Base-by-base conservation (phyloP, 2,797 vertebrate genomes). In the Anniella stebbinsi region DNA sequence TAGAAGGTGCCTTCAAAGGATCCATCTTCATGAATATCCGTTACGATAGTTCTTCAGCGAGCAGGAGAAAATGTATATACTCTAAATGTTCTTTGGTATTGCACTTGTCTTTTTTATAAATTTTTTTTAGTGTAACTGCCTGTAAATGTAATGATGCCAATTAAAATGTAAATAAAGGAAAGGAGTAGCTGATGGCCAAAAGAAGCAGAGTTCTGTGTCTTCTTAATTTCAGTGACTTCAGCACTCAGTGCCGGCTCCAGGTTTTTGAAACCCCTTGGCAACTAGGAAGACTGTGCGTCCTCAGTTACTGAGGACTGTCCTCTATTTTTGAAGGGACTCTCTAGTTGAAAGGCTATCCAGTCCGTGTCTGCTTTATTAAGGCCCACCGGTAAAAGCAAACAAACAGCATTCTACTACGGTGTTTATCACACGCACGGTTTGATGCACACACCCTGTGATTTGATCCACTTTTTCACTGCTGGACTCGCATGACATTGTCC, bases 151-250 rank as follows among this genome's bases (percentile, higher is more conserved):
- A 4, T 12, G 13, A 48, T 28, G 7, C 0, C 9, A 18, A 8
- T 63, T 89, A 3, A 57, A 75, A 45, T 63, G 91, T 88, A 60
- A 8, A 0, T 45, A 69, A 36, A 33, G 33, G 1, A 45, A 3
- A 0, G 77, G 8, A 18, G n/a, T 0, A 7, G 0, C 33, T 13
- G 2, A 77, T 11, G 4, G 0, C 1, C 80, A 72, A 1, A 0
- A 87, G 1, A 15, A 76, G 89, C 25, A 25, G 36, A 12, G 81
- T 93, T 88, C 91, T 21, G 25, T 93, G 80, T 3, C 45, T 45
- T 45, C 18, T 91, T 94, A 86, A 41, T 90, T 76, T 91, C 86
- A 72, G 69, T 88, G 84, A 89, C 91, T 86, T 92, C 88, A 94
- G 86, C 33, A 18, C 13, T 63, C 60, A 63, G 21, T 63, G 60